Percentiles rank a stretch among this genome's conserved stretches.
Conservation (phyloP, 1,140 invertebrate genomes). For the Drosophila guanche region DNA sequence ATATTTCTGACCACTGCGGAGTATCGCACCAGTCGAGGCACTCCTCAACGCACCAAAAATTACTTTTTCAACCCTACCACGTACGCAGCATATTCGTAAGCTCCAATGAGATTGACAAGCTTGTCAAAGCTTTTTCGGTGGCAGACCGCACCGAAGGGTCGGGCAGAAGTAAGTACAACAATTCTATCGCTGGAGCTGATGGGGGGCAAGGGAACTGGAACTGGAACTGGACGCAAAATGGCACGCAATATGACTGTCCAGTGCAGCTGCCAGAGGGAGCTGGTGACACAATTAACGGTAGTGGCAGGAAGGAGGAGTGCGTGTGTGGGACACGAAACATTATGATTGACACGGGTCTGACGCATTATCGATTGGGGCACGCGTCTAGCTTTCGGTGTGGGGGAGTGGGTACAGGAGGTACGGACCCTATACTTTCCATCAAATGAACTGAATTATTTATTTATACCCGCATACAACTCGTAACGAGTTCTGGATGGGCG, state of each 20-base stretch:
- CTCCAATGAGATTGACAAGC: conserved; percentile 50
- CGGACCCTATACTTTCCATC: too few species aligned
- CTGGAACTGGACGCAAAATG: background rate
- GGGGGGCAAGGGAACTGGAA: conserved; percentile 1
- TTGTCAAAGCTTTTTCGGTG: conserved; percentile 41
- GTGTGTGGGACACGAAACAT: too few species aligned
- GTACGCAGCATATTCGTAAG: conserved; percentile 31
- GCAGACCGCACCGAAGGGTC: background rate
- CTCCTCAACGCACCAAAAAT: background rate
- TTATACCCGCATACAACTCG: too few species aligned
- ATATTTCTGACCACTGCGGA: too few species aligned
- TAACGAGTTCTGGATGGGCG: background rate
- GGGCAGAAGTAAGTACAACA: conserved; percentile 3
- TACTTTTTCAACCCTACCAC: background rate
- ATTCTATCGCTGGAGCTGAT: background rate
- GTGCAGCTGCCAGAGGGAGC: background rate
- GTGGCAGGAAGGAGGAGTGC: background rate
- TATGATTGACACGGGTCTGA: conserved; percentile 43
- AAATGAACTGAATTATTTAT: conserved; percentile 4
- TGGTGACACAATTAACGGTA: conserved; percentile 29
- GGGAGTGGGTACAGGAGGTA: background rate
- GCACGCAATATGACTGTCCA: background rate
- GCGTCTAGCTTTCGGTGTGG: background rate
- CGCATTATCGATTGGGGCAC: conserved; percentile 45
- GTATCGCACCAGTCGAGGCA: background rate